Percentiles rank a stretch among this genome's conserved stretches.
These are phyloP conservation scores for Patella ulyssiponensis DNA, from an alignment of 2,888 invertebrate species.

Conservation along the genomic window DNA sequence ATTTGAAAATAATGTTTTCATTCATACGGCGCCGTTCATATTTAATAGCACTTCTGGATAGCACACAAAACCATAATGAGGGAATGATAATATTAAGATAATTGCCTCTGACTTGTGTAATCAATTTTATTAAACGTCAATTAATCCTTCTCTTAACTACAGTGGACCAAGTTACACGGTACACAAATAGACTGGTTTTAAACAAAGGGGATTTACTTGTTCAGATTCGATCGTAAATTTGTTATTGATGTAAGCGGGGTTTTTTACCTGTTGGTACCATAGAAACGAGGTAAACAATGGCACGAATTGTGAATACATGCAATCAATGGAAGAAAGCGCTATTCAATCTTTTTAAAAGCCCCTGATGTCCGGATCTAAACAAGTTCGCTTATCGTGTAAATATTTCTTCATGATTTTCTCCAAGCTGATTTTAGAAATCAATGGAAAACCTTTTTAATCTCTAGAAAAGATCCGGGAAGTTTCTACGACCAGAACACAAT, in stretches of 20 bases:
- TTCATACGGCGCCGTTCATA: too few species aligned
- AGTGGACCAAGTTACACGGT: not conserved
- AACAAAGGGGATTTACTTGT: not conserved
- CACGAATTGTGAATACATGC: not conserved
- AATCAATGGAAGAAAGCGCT: not conserved
- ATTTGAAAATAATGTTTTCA: too few species aligned
- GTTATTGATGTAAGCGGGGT: conserved; percentile 5
- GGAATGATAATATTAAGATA: too few species aligned
- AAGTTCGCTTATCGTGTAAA: not conserved
- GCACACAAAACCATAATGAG: too few species aligned
- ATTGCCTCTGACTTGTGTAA: not conserved
- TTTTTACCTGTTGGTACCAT: conserved; percentile 6
- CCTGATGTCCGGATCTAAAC: not conserved
- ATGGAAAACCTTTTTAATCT: not conserved
- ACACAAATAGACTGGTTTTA: not conserved
- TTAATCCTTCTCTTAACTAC: not conserved
- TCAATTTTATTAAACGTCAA: not conserved
- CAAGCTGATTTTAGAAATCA: not conserved
- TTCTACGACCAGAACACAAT: not conserved
- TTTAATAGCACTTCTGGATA: too few species aligned
- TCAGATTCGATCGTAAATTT: not conserved
- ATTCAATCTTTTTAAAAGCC: too few species aligned
- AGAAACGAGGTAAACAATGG: not conserved
- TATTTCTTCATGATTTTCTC: not conserved
- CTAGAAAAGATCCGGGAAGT: not conserved